Percentiles rank a stretch among this genome's conserved stretches.
These are phyloP conservation scores for Diloba caeruleocephala DNA, from an alignment of 2,888 invertebrate genomes.

Conservation along the genomic window DNA sequence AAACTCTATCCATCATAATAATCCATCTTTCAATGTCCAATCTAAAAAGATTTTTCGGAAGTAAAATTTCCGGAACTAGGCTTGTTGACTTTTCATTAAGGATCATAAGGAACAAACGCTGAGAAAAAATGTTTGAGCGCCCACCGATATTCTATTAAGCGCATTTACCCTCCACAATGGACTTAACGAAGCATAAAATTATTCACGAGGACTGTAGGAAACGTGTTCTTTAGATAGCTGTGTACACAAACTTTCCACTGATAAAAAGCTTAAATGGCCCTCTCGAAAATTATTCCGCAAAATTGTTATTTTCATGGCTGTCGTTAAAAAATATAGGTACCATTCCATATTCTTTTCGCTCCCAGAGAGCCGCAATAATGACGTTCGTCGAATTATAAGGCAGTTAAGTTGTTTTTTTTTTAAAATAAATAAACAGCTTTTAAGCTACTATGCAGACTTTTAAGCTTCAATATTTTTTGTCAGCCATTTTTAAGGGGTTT, in stretches of 20 bases:
- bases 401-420: conserved; percentile 77
- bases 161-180: conserved; percentile 78
- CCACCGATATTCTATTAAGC: conserved; percentile 68
- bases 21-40: conserved; percentile 68
- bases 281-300: conserved; percentile 81
- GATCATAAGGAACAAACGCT: conserved; percentile 46
- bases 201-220: conserved; percentile 79
- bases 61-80: conserved; percentile 48
- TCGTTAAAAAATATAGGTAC: conserved; percentile 71
- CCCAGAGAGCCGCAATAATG: conserved; percentile 66
- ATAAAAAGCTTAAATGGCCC: conserved; percentile 86
- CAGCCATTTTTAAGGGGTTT: conserved; percentile 19
- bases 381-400: conserved; percentile 75
- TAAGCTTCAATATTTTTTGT: conserved; percentile 54
- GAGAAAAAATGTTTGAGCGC: conserved; percentile 55
- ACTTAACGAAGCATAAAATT: conserved; percentile 85
- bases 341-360: conserved; percentile 70
- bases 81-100: conserved; percentile 76
- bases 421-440: conserved; percentile 77
- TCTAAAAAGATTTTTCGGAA: conserved; percentile 54
- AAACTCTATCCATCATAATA: conserved; percentile 70
- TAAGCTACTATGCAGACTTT: conserved; percentile 57
- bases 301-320: conserved; percentile 83
- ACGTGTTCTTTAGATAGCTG: conserved; percentile 82
- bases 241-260: conserved; percentile 82